phyloP scores from a whole-genome alignment of 2,888 invertebrate species.

The Incurvaria masculella region DNA sequence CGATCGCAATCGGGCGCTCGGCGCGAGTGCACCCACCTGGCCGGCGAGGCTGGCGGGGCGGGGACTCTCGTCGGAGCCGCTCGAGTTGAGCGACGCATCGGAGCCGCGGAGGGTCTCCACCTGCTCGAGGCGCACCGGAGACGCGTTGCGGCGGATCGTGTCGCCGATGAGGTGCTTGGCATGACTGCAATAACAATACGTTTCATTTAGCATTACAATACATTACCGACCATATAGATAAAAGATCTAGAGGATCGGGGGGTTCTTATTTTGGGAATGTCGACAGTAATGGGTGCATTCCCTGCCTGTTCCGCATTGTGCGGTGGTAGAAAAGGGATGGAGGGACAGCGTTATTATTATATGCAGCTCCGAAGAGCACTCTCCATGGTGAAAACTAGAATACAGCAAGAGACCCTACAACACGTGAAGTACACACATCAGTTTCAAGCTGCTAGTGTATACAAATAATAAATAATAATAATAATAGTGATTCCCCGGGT shows the following conservation, averaged over 20 bases:
- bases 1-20: too few relatives aligned
- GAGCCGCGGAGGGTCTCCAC: conserved; percentile 64
- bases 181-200: conserved; percentile 61
- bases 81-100: conserved; percentile 76
- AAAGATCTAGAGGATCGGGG: too few relatives aligned
- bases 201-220: background rate
- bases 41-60: conserved; percentile 22
- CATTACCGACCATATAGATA: too few relatives aligned
- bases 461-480: background rate
- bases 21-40: conserved; percentile 6
- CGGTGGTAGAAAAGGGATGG: too few relatives aligned
- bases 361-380: too few relatives aligned
- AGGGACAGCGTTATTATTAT: too few relatives aligned
- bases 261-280: too few relatives aligned
- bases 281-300: too few relatives aligned
- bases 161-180: conserved; percentile 94
- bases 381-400: conserved; percentile 1
- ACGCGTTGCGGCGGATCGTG: conserved; percentile 92
- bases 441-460: too few relatives aligned
- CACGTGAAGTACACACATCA: background rate
- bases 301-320: too few relatives aligned
- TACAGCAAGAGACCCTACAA: background rate
- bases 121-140: conserved; percentile 70
- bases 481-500: too few relatives aligned
- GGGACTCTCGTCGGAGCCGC: conserved; percentile 62